These are phyloP conservation scores for Aurelia coerulea DNA, from an alignment of 30 jellyfish, hydroid and myxozoan species.

Conservation along the genomic window DNA sequence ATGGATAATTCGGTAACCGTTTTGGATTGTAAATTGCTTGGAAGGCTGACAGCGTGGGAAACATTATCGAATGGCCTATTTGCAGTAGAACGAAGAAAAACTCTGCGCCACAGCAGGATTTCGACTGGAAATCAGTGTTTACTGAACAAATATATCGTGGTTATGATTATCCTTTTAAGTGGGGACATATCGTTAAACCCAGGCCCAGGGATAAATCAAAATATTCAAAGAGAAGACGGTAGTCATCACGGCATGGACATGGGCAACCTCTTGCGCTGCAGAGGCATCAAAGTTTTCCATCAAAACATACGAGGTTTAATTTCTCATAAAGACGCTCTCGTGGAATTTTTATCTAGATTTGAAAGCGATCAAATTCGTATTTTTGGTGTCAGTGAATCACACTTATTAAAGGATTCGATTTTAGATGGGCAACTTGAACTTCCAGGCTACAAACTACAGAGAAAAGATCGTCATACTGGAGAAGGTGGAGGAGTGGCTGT, in stretches of 20 bases:
- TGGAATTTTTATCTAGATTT: conserved; percentile 17
- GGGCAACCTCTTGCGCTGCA: no score
- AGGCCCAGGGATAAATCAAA: conserved; percentile 9
- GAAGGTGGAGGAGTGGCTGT: conserved; percentile 61
- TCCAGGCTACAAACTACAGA: conserved; percentile 19
- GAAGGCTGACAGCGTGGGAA: conserved; percentile 10
- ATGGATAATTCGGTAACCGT: no score
- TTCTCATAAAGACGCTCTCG: conserved; percentile 25
- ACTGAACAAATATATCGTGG: conserved; percentile 19
- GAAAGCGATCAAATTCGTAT: conserved; percentile 22
- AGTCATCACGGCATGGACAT: no score
- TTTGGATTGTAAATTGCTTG: no score
- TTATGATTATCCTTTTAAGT: conserved; percentile 18
- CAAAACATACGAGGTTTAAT: conserved; percentile 32
- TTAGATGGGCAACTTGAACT: conserved; percentile 42
- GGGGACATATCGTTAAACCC: conserved; percentile 3
- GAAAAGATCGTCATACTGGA: conserved; percentile 49
- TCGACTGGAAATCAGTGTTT: conserved; percentile 24
- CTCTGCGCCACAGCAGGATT: conserved; percentile 1
- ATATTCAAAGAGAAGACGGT: no score
- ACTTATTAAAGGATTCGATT: conserved; percentile 2
- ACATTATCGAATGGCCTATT: not conserved
- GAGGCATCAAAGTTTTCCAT: conserved; percentile 11
- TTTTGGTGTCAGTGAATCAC: conserved; percentile 29
- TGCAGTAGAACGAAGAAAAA: conserved; percentile 18